phyloP scores from a whole-genome alignment of 2,888 invertebrate species.

The Dinocampus coccinellae region DNA sequence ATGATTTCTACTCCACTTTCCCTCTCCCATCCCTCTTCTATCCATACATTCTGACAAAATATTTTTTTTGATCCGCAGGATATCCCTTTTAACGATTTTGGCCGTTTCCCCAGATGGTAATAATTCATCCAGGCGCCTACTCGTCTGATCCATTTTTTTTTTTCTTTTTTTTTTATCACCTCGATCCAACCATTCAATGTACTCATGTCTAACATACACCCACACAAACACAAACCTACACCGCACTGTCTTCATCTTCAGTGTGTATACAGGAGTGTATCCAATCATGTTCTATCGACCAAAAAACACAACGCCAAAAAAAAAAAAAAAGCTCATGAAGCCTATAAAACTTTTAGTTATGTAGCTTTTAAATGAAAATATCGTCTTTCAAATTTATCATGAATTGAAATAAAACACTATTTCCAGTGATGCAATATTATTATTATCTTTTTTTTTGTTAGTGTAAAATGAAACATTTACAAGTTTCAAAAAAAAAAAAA shows the following conservation, averaged over 20 bases:
- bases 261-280: background rate
- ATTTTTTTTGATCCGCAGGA: constrained; percentile 11
- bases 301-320: background rate
- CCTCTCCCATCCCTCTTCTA: background rate
- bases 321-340: background rate
- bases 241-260: constrained; percentile 3
- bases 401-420: background rate
- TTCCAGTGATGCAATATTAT: too few species aligned
- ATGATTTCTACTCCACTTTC: too few species aligned
- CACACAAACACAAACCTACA: background rate
- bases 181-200: constrained; percentile 24
- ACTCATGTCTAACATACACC: background rate
- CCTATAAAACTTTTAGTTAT: background rate
- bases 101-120: constrained; percentile 15
- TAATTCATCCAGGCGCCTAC: constrained; percentile 26
- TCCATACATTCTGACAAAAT: background rate
- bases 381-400: background rate
- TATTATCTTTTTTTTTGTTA: too few species aligned
- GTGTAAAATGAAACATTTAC: background rate
- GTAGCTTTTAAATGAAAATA: background rate
- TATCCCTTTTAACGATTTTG: constrained; percentile 7
- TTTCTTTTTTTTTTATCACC: constrained; percentile 23
- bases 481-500: background rate
- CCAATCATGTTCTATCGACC: constrained; percentile 18
- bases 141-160: constrained; percentile 29